Percentiles rank a stretch among this genome's conserved stretches.
These are phyloP conservation scores for Drosophila lowei DNA, from an alignment of 1,140 invertebrate species.

Conservation along the genomic window DNA sequence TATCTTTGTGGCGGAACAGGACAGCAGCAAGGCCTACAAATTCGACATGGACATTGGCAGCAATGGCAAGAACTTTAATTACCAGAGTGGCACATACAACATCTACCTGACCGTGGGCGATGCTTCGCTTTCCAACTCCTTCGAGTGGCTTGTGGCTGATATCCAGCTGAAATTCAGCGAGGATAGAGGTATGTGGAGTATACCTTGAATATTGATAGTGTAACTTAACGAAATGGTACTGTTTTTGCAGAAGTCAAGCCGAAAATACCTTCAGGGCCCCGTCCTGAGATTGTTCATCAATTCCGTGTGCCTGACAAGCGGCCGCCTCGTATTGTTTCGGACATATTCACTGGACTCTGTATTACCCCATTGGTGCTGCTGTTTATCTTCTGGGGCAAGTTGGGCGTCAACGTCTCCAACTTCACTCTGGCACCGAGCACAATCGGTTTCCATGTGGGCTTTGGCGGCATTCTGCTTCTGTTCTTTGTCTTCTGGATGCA, in stretches of 20 bases:
- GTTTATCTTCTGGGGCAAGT: constrained; percentile 92
- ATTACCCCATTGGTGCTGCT: constrained; percentile 92
- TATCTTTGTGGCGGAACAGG: constrained; percentile 96
- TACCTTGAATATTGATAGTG: background rate
- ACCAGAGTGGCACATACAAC: constrained; percentile 91
- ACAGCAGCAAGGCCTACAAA: constrained; percentile 92
- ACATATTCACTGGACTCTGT: constrained; percentile 94
- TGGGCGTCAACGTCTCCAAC: constrained; percentile 95
- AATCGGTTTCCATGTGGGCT: constrained; percentile 93
- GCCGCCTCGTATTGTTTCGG: constrained; percentile 93
- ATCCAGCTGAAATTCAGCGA: constrained; percentile 89
- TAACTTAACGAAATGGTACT: background rate
- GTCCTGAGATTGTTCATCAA: constrained; percentile 95
- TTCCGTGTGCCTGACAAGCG: constrained; percentile 96
- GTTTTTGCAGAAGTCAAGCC: constrained; percentile 65
- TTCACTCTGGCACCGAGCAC: constrained; percentile 91
- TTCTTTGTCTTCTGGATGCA: constrained; percentile 96
- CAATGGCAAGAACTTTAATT: constrained; percentile 91
- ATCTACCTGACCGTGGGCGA: constrained; percentile 96
- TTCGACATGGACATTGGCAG: constrained; percentile 93
- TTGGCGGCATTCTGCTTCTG: constrained; percentile 92
- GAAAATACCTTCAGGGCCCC: constrained; percentile 84
- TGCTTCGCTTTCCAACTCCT: constrained; percentile 93
- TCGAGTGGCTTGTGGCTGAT: constrained; percentile 92
- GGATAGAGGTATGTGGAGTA: constrained; percentile 48